phyloP scores from a whole-genome alignment of 1,140 invertebrate genomes.

The Trichomalopsis sarcophagae region DNA sequence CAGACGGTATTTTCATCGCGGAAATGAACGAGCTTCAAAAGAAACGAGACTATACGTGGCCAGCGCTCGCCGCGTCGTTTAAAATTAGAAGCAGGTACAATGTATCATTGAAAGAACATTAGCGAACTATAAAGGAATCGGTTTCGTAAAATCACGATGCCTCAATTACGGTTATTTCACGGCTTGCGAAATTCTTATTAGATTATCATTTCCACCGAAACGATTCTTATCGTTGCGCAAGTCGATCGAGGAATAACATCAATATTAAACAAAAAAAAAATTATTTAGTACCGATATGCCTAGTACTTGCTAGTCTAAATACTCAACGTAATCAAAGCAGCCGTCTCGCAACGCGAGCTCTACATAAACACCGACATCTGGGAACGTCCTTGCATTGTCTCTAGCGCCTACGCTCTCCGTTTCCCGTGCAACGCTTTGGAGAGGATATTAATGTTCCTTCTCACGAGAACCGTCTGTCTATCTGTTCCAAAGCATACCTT shows the following conservation, averaged over 20 bases:
- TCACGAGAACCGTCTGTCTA: not conserved
- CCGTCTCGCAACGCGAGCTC: too few species aligned
- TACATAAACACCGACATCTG: not conserved
- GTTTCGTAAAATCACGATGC: not conserved
- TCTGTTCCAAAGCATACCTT: not conserved
- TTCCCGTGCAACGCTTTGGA: not conserved
- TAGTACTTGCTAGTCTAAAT: not conserved
- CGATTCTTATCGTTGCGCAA: not conserved
- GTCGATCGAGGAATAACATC: too few species aligned
- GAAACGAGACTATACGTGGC: not conserved
- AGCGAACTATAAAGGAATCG: too few species aligned
- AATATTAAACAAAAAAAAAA: too few species aligned
- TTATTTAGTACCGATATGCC: too few species aligned
- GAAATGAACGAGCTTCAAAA: slow-evolving; percentile 7
- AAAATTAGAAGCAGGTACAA: not conserved
- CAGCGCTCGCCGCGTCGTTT: not conserved
- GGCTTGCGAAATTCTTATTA: not conserved
- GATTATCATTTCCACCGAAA: not conserved
- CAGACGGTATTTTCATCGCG: not conserved
- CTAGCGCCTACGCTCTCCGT: not conserved
- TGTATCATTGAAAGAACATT: not conserved
- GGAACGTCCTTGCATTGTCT: slow-evolving; percentile 51
- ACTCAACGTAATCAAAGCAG: not conserved
- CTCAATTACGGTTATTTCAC: not conserved
- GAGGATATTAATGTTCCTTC: not conserved